phyloP scores from a whole-genome alignment of 2,797 vertebrate genomes.

The Cuniculus paca region DNA sequence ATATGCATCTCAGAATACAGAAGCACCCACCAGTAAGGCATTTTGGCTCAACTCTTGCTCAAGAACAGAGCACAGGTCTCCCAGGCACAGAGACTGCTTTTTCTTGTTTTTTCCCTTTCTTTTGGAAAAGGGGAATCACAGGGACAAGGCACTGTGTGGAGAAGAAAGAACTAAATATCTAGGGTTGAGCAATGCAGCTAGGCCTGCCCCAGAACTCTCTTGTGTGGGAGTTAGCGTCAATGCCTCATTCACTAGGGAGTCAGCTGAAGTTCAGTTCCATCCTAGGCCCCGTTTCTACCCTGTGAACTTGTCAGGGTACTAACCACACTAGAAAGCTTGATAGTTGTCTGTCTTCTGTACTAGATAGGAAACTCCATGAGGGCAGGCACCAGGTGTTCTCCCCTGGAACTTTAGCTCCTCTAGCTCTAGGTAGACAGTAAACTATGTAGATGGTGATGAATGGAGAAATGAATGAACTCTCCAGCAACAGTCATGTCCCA shows the following conservation, averaged over 20 bases:
- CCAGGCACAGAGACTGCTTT: background rate
- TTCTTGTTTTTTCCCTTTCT: background rate
- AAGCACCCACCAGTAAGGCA: background rate
- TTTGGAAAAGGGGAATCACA: background rate
- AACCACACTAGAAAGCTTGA: background rate
- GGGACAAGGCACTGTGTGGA: background rate
- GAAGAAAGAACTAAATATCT: background rate
- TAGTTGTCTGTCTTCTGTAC: background rate
- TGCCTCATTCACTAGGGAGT: background rate
- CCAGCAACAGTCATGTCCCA: background rate
- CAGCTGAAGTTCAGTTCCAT: background rate
- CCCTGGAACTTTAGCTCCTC: background rate
- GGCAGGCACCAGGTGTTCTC: background rate
- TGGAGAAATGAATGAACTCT: background rate
- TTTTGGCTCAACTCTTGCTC: background rate
- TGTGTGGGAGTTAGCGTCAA: background rate
- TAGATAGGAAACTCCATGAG: background rate
- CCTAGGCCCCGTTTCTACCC: background rate
- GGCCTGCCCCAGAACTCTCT: background rate
- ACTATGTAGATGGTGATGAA: background rate
- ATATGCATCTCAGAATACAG: constrained; percentile 2
- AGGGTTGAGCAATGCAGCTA: background rate
- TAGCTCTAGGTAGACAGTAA: background rate
- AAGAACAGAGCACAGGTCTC: background rate
- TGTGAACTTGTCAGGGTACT: background rate